These are phyloP conservation scores for Aphidius gifuensis DNA, from an alignment of 1,140 invertebrate genomes.

Conservation along the genomic window DNA sequence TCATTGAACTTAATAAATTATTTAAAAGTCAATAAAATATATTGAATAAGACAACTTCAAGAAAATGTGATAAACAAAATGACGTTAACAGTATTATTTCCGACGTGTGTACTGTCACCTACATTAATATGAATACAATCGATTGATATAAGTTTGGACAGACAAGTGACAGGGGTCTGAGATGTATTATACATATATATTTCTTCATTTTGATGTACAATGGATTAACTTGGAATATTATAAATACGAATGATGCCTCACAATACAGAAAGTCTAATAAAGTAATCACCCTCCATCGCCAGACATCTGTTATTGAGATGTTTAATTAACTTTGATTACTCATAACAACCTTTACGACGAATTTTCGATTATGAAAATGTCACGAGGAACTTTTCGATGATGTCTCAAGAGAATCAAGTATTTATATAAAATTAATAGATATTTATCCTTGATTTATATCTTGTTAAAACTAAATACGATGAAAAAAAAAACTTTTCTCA, in stretches of 20 bases:
- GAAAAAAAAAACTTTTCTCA: too few relatives aligned
- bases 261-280: conserved; percentile 45
- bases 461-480: too few relatives aligned
- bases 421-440: too few relatives aligned
- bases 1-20: conserved; percentile 3
- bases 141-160: too few relatives aligned
- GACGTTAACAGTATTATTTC: conserved; percentile 12
- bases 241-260: conserved; percentile 37
- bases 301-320: conserved; percentile 51
- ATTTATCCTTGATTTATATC: too few relatives aligned
- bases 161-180: conserved; percentile 8
- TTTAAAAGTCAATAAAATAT: conserved; percentile 14
- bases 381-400: too few relatives aligned
- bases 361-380: too few relatives aligned
- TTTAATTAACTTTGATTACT: conserved; percentile 52
- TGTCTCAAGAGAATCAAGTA: too few relatives aligned
- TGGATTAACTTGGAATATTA: conserved; percentile 33
- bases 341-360: conserved; percentile 26
- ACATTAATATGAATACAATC: conserved; percentile 37
- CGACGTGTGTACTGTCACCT: conserved; percentile 45
- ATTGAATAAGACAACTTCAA: conserved; percentile 1
- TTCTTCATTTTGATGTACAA: conserved; percentile 18
- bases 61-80: conserved; percentile 22
- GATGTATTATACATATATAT: conserved; percentile 18
- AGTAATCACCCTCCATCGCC: conserved; percentile 34